Conservation (phyloP, 2,888 invertebrate genomes). For the Amiota mariae region DNA sequence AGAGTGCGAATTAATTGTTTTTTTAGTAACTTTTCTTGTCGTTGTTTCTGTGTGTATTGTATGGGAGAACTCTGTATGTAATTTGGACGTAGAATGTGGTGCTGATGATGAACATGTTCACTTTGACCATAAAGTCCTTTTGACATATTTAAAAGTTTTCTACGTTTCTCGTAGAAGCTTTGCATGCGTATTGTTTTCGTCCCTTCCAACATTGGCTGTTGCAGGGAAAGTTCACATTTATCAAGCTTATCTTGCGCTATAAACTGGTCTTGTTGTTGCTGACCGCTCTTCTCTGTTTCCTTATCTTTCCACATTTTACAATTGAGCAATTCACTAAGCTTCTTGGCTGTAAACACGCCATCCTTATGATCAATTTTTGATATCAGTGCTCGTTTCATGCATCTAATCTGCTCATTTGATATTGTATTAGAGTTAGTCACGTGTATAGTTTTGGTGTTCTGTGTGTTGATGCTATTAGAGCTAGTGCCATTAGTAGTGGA, state of each 20-base stretch:
- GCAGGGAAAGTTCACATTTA: background rate
- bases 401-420: constrained; percentile 58
- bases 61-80: background rate
- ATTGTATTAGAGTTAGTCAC: constrained; percentile 57
- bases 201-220: constrained; percentile 39
- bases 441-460: constrained; percentile 58
- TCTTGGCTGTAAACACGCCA: constrained; percentile 56
- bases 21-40: constrained; percentile 57
- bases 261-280: constrained; percentile 30
- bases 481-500: constrained; percentile 11
- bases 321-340: constrained; percentile 59
- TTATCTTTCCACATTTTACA: constrained; percentile 49
- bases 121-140: constrained; percentile 6
- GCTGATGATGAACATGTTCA: constrained; percentile 3
- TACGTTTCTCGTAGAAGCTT: constrained; percentile 64
- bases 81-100: background rate
- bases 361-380: constrained; percentile 40
- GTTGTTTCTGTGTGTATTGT: constrained; percentile 33
- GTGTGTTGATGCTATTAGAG: background rate
- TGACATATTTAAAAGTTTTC: constrained; percentile 54
- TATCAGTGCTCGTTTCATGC: constrained; percentile 60
- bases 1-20: constrained; percentile 62
- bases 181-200: constrained; percentile 53
- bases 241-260: constrained; percentile 25
- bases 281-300: constrained; percentile 42